Evolutionary conservation across 2,888 invertebrate genomes (phyloP), one percentile per base, ranked within the genome.

Genomic region (Apamea epomidion): DNA sequence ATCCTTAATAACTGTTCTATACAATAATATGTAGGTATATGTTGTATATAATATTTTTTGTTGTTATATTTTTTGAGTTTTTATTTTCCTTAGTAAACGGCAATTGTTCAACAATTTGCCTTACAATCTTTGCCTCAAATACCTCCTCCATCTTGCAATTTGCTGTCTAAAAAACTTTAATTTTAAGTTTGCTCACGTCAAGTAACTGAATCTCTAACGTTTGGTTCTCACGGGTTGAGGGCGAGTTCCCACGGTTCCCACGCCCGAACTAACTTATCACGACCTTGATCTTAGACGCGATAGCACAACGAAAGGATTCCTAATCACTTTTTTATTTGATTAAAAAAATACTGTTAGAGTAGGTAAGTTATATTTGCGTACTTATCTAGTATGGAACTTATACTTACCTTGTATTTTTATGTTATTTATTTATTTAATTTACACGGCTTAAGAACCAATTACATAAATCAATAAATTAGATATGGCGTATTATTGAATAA

Each of bases 161-260:
- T 37, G 37, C 14, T 51, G 29, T 12, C 1, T 21, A 25, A 25
- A 71, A 71, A 54, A 37, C 5, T 7, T 29, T 51, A 14, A 25
- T 32, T 5, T 2, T 1, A 54, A 54, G 10, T 37, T 71, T 54
- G 10, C 54, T 54, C 16, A 10, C 54, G 10, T 37, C 37, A 16
- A 25, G 25, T 51, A 29, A 51, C 51, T 37, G 18, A 37, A 54
- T 18, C 6, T 71, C 25, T 37, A 54, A n/a, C 54, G 25, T 48
- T 51, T 12, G 37, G 62, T 82, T 84, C 84, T 18, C 87, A 84
- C 69, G 79, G 37, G 21, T 72, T n/a, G 42, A 5, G 5, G 21
- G 32, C 29, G 37, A 62, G 60, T 78, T 87, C 84, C 25, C 87
- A 83, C 87, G 72, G 54, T 78, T 73, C 84, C n/a, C 87, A 83